A percentile compares a stretch with the other conserved stretches of the same genome.
Evolutionary conservation across 2,888 invertebrate species (phyloP).

Genomic region (Eristalinus sepulchralis): DNA sequence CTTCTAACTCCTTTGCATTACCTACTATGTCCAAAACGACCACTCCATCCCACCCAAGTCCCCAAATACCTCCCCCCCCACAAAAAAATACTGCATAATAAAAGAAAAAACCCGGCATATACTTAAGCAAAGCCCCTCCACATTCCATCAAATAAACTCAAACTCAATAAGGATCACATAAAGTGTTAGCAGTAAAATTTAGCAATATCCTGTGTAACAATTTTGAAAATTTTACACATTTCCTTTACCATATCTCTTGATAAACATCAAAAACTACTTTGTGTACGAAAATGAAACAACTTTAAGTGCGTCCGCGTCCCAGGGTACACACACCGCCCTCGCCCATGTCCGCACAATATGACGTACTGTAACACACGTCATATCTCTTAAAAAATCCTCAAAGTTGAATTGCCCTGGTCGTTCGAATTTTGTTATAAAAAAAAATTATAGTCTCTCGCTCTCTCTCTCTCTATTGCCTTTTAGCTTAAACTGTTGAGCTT

Average conservation of each 20-base stretch:
- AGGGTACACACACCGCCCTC: background rate
- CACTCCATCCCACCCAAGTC: too few relatives aligned
- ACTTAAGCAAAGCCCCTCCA: background rate
- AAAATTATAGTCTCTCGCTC: constrained; percentile 5
- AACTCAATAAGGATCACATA: background rate
- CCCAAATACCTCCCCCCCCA: background rate
- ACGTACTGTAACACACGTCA: background rate
- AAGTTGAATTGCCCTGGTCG: background rate
- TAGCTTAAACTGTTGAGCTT: constrained; percentile 21
- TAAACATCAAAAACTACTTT: constrained; percentile 9
- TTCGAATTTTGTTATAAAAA: background rate
- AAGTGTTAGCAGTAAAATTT: background rate
- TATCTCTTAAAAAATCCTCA: constrained; percentile 3
- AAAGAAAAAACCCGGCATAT: background rate
- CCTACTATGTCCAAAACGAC: too few relatives aligned
- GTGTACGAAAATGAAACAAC: background rate
- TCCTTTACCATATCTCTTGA: background rate
- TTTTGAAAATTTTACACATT: constrained; percentile 1
- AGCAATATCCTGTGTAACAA: constrained; percentile 8
- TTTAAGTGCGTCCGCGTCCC: background rate
- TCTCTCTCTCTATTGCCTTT: background rate
- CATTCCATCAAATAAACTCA: background rate
- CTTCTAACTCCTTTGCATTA: too few relatives aligned
- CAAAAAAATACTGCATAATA: too few relatives aligned
- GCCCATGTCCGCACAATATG: background rate